Base-by-base conservation (phyloP, 2,888 invertebrate genomes). In the Perizoma affinitatum region DNA sequence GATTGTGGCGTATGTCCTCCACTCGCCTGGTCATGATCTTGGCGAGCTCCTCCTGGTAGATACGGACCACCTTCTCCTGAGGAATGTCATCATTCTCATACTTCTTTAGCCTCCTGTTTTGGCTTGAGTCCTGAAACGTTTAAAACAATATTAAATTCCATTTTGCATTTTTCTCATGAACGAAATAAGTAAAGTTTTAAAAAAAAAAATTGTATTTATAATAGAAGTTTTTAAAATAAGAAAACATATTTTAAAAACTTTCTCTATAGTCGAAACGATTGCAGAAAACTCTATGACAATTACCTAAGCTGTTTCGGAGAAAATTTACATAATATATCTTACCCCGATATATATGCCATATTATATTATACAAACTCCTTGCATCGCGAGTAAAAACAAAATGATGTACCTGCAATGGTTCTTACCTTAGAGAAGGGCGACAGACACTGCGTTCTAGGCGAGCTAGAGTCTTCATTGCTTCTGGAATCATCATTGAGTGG, bases 31-130 rank as follows among this genome's bases (percentile, higher is more conserved):
- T 97, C 95, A 98, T 98, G 57, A 99, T 94, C 83, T 98, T 98
- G 61, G 97, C 96, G 66, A 98, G 92, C 83, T 99, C 98, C 82
- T 98, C 98, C 79, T 98, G 98, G 83, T 98, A 98, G 78, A 98
- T 97, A 78, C 98, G 94, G 45, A 97, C 96, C 76, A 98, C 97
- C 88, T 98, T 98, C 82, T 99, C 99, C 83, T 98, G 98, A 43
- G 98, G 97, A 89, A 98, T 97, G 92, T 98, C 98, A 86, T 97
- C 97, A 88, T 97, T 97, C 86, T 97, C 97, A 89, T 97, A 97
- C 77, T 97, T 97, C 81, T 96, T 96, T 80, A 96, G 91, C 83
- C 96, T 94, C 83, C 96, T 93, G 76, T 95, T 96, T 82, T 96
- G 95, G 78, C 95, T 94, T 42, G 94, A 94, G 58, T 95, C 95